Evolutionary conservation across 2,113 vertebrate genomes (phyloP), one percentile per base, ranked within the genome.

Genomic region (Paratilapia polleni): DNA sequence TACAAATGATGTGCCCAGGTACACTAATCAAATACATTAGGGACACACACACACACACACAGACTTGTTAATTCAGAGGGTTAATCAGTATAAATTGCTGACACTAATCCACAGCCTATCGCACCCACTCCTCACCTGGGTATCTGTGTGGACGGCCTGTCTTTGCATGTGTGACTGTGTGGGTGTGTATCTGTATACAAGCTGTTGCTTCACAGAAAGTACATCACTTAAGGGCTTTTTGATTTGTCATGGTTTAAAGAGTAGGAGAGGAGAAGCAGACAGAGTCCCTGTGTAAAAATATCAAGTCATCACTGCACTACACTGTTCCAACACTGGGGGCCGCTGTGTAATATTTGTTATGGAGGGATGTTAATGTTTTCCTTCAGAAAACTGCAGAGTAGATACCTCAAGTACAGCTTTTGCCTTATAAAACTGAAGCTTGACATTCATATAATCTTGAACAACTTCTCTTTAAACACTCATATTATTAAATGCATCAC

Each of bases 21-120:
- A 59, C n/a, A 64, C 34, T 76, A 22, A 36, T 64, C 28, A 38
- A 57, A 70, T 6, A 15, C 31, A 7, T 70, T 28, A 49, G 9
- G 5, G n/a, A 26, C 31, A 73, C 62, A 75, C n/a, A 73, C n/a
- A 61, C 54, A 79, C 0, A 15, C 57, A 59, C 6, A 81, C 2
- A 78, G 43, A 8, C 41, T n/a, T 43, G 47, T 82, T 58, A 74
- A 52, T 77, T 78, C 26, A 77, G 77, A 59, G 82, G 26, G 76
- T 85, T 88, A 88, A 81, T 88, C 86, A 82, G 75, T 75, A 63
- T 90, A 84, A 86, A 88, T 84, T 43, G 22, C 83, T 91, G 83
- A 91, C 86, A 80, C 83, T 84, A 81, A 89, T 91, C 83, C 57
- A 36, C 31, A 78, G 84, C 79, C 78, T 77, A 15, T 82, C 84